Percentiles rank a stretch among this genome's conserved stretches.
phyloP scores from a whole-genome alignment of 2,888 invertebrate genomes.

The Frankliniella intonsa region DNA sequence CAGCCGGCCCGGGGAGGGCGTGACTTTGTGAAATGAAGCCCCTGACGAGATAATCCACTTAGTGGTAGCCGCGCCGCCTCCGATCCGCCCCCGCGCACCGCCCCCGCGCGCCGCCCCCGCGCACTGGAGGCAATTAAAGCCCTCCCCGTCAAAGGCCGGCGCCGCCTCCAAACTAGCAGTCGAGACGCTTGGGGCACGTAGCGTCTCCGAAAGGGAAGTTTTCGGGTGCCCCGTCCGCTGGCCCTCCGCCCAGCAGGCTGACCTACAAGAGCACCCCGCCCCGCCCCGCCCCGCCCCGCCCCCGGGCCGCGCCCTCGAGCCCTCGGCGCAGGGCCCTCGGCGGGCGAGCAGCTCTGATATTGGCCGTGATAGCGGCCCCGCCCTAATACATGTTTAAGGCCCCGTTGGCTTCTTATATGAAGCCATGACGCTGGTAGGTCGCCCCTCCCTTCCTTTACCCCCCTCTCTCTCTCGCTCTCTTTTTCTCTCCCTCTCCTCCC shows the following conservation, averaged over 20 bases:
- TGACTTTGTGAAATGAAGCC: not conserved
- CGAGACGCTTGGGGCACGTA: no score
- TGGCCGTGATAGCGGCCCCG: constrained; percentile 7
- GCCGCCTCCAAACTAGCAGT: no score
- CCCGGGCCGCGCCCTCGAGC: not conserved
- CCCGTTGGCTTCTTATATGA: constrained; percentile 16
- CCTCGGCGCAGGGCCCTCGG: not conserved
- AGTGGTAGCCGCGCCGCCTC: not conserved
- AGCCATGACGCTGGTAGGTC: constrained; percentile 7
- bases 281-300: not conserved
- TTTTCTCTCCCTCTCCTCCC: not conserved
- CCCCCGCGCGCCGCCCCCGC: not conserved
- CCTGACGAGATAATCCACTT: constrained; percentile 21
- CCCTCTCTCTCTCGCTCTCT: not conserved
- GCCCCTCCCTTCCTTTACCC: not conserved
- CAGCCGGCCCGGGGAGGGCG: not conserved
- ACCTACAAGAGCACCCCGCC: not conserved
- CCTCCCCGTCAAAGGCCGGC: no score
- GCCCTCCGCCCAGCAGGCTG: not conserved
- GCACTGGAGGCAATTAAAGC: not conserved
- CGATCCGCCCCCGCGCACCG: not conserved
- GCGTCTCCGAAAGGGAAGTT: no score
- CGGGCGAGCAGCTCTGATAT: constrained; percentile 16
- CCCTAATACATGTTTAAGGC: constrained; percentile 22
- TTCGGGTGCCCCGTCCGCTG: no score